Conservation (phyloP, 2,797 vertebrate species). For the Takifugu rubripes region DNA sequence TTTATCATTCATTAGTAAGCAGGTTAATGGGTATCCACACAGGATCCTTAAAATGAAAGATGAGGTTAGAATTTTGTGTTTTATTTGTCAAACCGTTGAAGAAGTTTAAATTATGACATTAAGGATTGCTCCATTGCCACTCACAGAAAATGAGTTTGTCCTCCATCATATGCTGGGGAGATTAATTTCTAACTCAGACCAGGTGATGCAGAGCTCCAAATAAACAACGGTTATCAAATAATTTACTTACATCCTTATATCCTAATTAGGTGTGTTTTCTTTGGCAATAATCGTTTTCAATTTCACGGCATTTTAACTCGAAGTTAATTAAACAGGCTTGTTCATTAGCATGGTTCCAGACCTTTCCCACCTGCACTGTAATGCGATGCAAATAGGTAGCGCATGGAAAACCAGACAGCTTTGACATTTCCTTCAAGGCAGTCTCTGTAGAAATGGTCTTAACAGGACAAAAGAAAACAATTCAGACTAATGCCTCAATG, state of each 20-base stretch:
- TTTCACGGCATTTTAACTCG: constrained; percentile 83
- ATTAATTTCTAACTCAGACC: constrained; percentile 58
- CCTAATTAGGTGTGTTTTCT: constrained; percentile 81
- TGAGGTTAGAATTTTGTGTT: too few species aligned
- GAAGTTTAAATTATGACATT: constrained; percentile 19
- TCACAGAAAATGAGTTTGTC: constrained; percentile 33
- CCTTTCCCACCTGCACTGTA: constrained; percentile 67
- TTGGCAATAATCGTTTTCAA: constrained; percentile 81
- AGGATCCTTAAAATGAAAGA: background rate
- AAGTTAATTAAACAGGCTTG: constrained; percentile 82
- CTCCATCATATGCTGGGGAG: constrained; percentile 25
- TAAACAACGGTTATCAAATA: constrained; percentile 78
- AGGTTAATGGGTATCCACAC: background rate
- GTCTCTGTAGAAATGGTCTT: constrained; percentile 37
- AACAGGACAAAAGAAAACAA: constrained; percentile 35
- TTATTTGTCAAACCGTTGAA: background rate
- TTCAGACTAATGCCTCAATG: constrained; percentile 21
- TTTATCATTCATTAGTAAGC: too few species aligned
- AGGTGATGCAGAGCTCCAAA: constrained; percentile 67
- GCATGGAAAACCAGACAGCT: constrained; percentile 40
- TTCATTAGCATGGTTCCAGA: constrained; percentile 74
- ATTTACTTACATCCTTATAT: constrained; percentile 74
- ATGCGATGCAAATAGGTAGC: constrained; percentile 65
- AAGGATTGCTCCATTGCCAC: constrained; percentile 26
- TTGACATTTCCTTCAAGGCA: constrained; percentile 49